These are phyloP conservation scores for Ctenomys sociabilis DNA, from an alignment of 2,113 vertebrate species.

Conservation along the genomic window DNA sequence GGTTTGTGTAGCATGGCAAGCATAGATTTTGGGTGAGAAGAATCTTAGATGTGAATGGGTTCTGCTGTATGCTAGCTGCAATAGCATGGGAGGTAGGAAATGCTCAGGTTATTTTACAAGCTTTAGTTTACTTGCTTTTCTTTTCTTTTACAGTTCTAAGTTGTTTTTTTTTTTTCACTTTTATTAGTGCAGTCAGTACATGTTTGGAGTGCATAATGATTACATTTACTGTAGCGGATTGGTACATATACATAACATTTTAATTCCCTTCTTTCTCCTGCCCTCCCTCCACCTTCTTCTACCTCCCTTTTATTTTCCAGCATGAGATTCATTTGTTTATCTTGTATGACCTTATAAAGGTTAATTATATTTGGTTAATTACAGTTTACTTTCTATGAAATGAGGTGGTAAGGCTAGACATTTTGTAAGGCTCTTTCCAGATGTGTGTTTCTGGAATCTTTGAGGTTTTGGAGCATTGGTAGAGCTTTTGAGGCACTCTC, in stretches of 20 bases:
- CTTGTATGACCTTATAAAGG: neutral
- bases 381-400: neutral
- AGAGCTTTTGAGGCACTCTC: neutral
- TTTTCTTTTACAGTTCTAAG: neutral
- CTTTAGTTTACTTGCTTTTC: neutral
- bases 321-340: neutral
- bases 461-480: neutral
- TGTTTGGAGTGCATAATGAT: neutral
- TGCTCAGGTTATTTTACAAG: neutral
- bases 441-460: neutral
- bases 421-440: neutral
- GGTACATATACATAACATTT: neutral
- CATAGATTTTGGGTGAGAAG: neutral
- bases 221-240: neutral
- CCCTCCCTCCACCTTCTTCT: neutral
- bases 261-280: neutral
- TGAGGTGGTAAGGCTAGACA: neutral
- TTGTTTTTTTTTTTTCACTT: neutral
- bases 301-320: neutral
- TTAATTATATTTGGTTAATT: neutral
- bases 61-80: rapidly evolving
- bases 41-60: neutral
- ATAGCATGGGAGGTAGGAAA: neutral
- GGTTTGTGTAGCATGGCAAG: neutral
- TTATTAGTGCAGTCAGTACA: neutral